A percentile compares a stretch with the other conserved stretches of the same genome.
These are phyloP conservation scores for Arothron firmamentum DNA, from an alignment of 2,113 vertebrate genomes.

Conservation along the genomic window DNA sequence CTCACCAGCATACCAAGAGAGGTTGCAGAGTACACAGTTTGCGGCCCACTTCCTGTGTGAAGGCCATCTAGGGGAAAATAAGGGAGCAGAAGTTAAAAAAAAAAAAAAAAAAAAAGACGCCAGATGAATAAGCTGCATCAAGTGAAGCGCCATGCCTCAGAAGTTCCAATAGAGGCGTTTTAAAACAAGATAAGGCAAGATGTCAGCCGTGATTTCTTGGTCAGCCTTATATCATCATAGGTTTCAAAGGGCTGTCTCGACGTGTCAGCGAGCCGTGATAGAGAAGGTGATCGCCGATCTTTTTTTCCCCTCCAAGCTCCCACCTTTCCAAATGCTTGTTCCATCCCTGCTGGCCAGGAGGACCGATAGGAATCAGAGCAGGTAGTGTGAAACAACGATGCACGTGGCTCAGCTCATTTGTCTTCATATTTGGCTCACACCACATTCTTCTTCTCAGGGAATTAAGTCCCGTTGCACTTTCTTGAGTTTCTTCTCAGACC, in stretches of 20 bases:
- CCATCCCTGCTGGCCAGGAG: conserved; percentile 32
- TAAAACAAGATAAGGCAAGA: conserved; percentile 66
- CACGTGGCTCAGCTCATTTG: conserved; percentile 35
- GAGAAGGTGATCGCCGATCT: conserved; percentile 52
- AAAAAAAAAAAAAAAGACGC: conserved; percentile 28
- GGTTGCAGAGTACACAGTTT: conserved; percentile 38
- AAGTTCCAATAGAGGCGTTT: conserved; percentile 63
- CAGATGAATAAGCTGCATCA: conserved; percentile 60
- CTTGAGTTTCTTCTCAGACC: conserved; percentile 24
- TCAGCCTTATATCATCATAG: conserved; percentile 39
- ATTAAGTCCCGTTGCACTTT: conserved; percentile 23
- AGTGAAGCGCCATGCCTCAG: conserved; percentile 54
- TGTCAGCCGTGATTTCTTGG: conserved; percentile 50
- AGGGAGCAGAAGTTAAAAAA: conserved; percentile 53
- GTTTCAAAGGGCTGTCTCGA: conserved; percentile 64
- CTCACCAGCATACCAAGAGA: conserved; percentile 58
- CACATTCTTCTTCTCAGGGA: conserved; percentile 38
- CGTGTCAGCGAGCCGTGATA: conserved; percentile 42
- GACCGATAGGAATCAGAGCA: conserved; percentile 43
- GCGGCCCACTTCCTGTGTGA: conserved; percentile 63
- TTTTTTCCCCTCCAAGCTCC: conserved; percentile 8
- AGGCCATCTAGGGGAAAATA: conserved; percentile 54
- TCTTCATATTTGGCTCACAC: conserved; percentile 49
- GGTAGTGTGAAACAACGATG: conserved; percentile 35
- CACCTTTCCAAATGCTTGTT: conserved; percentile 22